Base-by-base conservation (phyloP, 2,888 invertebrate species). In the Linnaemya vulpina region DNA sequence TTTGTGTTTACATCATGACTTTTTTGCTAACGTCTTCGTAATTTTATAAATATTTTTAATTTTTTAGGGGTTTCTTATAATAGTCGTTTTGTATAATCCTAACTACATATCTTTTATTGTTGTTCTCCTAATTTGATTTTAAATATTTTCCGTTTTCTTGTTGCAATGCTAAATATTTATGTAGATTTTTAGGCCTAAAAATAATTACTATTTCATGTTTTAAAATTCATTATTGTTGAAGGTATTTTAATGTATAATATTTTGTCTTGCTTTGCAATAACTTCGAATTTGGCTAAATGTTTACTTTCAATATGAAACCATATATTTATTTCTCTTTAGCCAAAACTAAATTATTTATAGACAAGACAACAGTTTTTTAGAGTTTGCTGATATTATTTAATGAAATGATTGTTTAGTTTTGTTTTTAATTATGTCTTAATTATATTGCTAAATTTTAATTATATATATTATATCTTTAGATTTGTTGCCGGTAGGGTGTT, bases 51-150 rank as follows among this genome's bases (percentile, higher is more conserved):
- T 60, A 68, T n/a, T 73, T 81, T 55, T 75, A 35, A 62, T 46
- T 49, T 30, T 5, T 30, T 30, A 30, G 5, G 30, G 30, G 2
- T 5, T 13, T 73, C 62, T 70, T 85, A 60, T 40, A 40, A 49
- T 80, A 40, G 25, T 80, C 63, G 35, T 62, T 83, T 78, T 86
- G 68, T 76, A 84, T 86, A 84, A 73, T 71, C 83, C 87, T 87
- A 87, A 53, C 86, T 87, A 87, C 68, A 43, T 53, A 63, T 74
- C 71, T 77, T 15, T 60, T 35, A 0, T 35, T 43, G 58, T 78
- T 74, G 22, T 53, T 71, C 51, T 49, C 60, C 11, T 25, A 15
- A 60, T 58, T 51, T 63, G 4, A 58, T 35, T 77, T 49, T 51
- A 10, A 53, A 82, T 49, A 71, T 63, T 17, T 60, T 83, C 3